Evolutionary conservation across 2,113 vertebrate species (phyloP), one percentile per base, ranked within the genome.

Genomic region (Falcunculus frontatus): DNA sequence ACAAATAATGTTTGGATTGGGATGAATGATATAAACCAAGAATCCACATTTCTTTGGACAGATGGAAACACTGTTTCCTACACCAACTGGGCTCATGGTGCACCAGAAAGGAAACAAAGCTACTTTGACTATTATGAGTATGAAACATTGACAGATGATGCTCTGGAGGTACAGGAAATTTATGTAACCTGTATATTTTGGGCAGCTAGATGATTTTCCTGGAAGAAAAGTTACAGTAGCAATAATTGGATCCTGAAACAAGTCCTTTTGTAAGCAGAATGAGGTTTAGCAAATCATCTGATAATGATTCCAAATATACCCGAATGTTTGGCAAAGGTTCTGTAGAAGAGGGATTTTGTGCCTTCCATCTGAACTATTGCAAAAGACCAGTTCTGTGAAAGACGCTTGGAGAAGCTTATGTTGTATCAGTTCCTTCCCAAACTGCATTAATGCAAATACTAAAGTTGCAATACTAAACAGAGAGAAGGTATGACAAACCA

Each of bases 11-110:
- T 98, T 50, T 99, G 99, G 99, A 98, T 97, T 44, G 99, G 99
- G 60, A 94, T 99, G 97, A 99, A 99, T 57, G 99, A 99, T 44
- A n/a, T 99, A 77, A 99, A 98, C 67, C 84, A 73, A 77, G 98
- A 99, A 42, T 98, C 97, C 94, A 97, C 65, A 3, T 99, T 99
- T 96, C 82, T 99, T 33, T 99, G 99, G 99, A 99, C 99, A 0
- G 98, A 99, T 2, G 99, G 99, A 14, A 98, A 96, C 97, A 96
- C 97, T 4, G 96, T 99, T 64, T 84, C 89, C 41, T 99, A 98
- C 86, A 99, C 98, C 65, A 99, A 99, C 95, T 99, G 99, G 99
- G 98, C 95, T 27, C 98, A 98, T 90, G 99, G 98, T 32, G 98
- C 98, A 47, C 99, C 99, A 13, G 26, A 72, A 65, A 3, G 22